Conservation (phyloP, 2,113 vertebrate species). For the Lucifuga dentata region DNA sequence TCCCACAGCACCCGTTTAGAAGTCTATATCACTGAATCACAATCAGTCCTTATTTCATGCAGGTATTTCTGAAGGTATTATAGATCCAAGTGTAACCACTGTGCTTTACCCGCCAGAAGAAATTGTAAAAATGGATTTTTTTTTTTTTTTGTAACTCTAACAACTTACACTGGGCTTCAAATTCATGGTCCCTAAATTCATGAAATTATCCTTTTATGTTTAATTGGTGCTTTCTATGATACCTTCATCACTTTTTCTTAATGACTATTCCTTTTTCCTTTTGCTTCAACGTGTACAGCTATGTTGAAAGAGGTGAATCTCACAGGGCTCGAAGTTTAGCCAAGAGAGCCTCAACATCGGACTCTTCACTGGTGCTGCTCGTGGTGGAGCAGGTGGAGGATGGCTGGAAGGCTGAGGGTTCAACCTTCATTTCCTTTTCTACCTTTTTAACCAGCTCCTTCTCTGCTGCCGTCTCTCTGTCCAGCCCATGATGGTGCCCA, state of each 20-base stretch:
- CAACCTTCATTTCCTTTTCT: constrained; percentile 40
- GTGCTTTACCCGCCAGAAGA: neutral
- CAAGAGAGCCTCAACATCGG: constrained; percentile 94
- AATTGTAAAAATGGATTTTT: too few relatives aligned
- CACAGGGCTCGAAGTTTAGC: constrained; percentile 92
- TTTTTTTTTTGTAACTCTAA: too few relatives aligned
- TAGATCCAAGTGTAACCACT: neutral
- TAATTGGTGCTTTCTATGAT: too few relatives aligned
- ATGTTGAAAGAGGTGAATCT: constrained; percentile 26
- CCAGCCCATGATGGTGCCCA: constrained; percentile 40
- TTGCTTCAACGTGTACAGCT: too few relatives aligned
- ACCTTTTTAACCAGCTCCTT: constrained; percentile 65
- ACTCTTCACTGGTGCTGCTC: constrained; percentile 55
- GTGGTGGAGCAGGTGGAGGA: constrained; percentile 31
- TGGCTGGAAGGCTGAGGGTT: constrained; percentile 16
- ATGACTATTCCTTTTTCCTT: too few relatives aligned
- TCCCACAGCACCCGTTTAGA: neutral
- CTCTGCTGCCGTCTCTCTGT: constrained; percentile 55
- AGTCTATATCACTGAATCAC: neutral
- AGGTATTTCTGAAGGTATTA: constrained; percentile 8
- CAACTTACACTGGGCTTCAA: neutral
- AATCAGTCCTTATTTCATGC: neutral
- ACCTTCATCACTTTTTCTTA: too few relatives aligned
- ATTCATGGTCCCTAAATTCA: neutral
- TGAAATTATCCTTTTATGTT: too few relatives aligned